phyloP scores from a whole-genome alignment of 1,140 invertebrate species.

The Globodera rostochiensis region DNA sequence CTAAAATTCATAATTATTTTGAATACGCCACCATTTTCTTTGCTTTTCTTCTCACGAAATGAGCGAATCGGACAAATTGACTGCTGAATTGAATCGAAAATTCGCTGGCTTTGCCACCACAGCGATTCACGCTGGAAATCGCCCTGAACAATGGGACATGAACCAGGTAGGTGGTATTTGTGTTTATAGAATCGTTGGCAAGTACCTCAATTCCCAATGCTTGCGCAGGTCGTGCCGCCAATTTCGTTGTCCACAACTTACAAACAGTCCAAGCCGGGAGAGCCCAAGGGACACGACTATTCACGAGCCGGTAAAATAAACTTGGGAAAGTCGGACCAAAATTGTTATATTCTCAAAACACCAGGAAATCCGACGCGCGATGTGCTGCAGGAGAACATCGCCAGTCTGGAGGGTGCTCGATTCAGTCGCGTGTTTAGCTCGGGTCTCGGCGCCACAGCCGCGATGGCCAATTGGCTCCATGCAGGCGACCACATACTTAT shows the following conservation, averaged over 20 bases:
- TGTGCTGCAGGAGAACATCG: constrained; percentile 84
- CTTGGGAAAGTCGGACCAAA: background rate
- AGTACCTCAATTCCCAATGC: constrained; percentile 41
- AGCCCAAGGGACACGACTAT: constrained; percentile 73
- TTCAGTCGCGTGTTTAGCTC: constrained; percentile 74
- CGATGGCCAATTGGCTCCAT: constrained; percentile 77
- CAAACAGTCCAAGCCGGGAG: constrained; percentile 81
- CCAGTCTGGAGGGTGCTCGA: constrained; percentile 85
- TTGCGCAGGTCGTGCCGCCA: constrained; percentile 79
- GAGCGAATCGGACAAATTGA: no score
- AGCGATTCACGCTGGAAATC: constrained; percentile 36
- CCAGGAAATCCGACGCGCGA: constrained; percentile 87
- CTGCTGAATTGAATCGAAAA: background rate
- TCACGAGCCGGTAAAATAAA: constrained; percentile 70
- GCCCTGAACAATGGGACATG: constrained; percentile 42
- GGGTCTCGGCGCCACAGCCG: constrained; percentile 82
- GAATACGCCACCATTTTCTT: background rate
- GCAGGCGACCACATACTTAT: constrained; percentile 87
- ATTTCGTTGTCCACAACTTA: constrained; percentile 90
- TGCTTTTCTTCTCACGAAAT: background rate
- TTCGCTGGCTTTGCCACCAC: constrained; percentile 30
- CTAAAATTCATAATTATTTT: no score
- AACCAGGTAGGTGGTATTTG: constrained; percentile 30
- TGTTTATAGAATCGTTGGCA: constrained; percentile 35
- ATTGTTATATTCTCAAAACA: background rate